A percentile compares a stretch with the other conserved stretches of the same genome.
Conservation (phyloP, 2,797 vertebrate genomes). For the Bradypodion ventrale region DNA sequence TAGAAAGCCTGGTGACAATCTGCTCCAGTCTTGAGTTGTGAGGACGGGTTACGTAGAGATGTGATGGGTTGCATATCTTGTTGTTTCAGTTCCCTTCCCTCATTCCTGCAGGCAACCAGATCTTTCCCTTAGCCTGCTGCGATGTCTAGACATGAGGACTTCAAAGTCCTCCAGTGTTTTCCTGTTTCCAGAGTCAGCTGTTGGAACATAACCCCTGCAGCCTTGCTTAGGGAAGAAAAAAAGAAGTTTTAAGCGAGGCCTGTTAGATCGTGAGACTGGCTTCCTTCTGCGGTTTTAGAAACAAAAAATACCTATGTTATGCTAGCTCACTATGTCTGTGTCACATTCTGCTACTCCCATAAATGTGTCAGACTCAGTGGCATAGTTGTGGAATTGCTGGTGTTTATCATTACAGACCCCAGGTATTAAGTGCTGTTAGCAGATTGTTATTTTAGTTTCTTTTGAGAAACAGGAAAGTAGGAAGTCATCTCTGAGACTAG, state of each 20-base stretch:
- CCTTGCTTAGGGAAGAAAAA: not conserved
- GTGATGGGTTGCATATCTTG: not conserved
- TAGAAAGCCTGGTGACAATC: not conserved
- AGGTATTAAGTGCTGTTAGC: no score
- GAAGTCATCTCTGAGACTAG: no score
- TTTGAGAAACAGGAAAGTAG: no score
- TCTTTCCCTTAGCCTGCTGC: constrained; percentile 36
- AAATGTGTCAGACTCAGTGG: no score
- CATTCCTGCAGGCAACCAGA: constrained; percentile 15
- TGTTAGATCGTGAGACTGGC: no score
- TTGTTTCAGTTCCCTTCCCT: not conserved
- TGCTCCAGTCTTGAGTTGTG: not conserved
- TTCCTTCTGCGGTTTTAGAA: not conserved
- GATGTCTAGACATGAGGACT: constrained; percentile 32
- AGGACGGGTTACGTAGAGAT: accelerated
- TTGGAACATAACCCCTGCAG: not conserved
- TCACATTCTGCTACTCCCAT: no score
- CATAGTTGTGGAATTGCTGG: no score
- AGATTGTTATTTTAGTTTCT: no score
- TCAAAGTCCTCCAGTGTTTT: constrained; percentile 8
- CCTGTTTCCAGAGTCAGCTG: not conserved
- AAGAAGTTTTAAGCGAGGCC: not conserved
- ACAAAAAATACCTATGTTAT: not conserved
- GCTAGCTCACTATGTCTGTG: not conserved
- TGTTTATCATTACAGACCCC: no score